Base-by-base conservation (phyloP, 2,888 invertebrate genomes). In the Oegoconia quadripuncta region DNA sequence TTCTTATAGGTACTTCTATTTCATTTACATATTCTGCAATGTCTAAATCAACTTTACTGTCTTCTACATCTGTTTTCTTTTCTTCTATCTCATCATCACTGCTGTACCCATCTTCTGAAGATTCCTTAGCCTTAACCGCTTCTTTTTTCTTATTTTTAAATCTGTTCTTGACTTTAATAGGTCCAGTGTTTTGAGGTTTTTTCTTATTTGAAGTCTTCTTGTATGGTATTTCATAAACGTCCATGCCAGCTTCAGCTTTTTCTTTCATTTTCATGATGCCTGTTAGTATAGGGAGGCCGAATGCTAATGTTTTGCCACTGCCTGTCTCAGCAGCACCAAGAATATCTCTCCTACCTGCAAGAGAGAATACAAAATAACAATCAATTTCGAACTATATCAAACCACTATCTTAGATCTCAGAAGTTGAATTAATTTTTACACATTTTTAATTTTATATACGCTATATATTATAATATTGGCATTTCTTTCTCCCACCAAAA, bases 291-390 rank as follows among this genome's bases (percentile, higher is more conserved):
- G 99, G 99, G 41, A 99, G 94, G 0, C 96, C 98, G 86, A 99
- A 99, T 0, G 99, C 99, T 35, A 99, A 82, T 0, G 99, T 99
- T 88, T 99, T 99, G 0, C 99, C 99, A 77, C 98, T 98, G 0
- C 99, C 99, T 0, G 99, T 99, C 88, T 99, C 98, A 2, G 99
- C 99, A 38, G 99, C 99, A n/a, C 98, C 99, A 1, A 99, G 79
- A 52, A 99, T 95, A 75, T 99, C 98, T 77, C 94, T 90, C 32
- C 92, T 90, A 26, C 92, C 90, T 90, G 56, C 11, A 68, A 68
- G 7, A 9, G 7, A 22, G 2, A 2, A 22, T 3, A 22, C 9
- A 9, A 50, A 26, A 45, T 13, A n/a, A n/a, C n/a, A 29, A 39
- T 13, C 2, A 22, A 22, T 5, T 3, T 4, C 9, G 7, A 9